Conservation (phyloP, 2,113 vertebrate species). For the Mesoclemmys tuberculata region DNA sequence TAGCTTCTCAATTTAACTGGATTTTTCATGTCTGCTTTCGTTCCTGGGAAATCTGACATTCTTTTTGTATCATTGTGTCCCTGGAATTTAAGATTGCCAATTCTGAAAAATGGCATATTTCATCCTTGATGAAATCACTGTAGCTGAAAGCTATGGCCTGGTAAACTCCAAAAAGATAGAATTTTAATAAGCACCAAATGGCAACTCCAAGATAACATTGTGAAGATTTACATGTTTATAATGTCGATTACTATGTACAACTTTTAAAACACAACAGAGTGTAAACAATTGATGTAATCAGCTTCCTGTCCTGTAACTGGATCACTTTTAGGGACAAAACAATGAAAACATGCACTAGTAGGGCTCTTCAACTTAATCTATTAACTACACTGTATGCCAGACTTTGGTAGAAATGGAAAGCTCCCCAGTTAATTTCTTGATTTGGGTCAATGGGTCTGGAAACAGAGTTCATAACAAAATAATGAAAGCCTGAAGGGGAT, state of each 20-base stretch:
- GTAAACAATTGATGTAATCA: conserved; percentile 63
- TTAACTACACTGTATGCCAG: conserved; percentile 47
- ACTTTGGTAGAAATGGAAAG: conserved; percentile 32
- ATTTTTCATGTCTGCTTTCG: conserved; percentile 33
- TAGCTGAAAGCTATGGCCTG: conserved; percentile 47
- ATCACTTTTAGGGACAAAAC: conserved; percentile 39
- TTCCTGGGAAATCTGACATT: conserved; percentile 36
- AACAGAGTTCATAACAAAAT: conserved; percentile 62
- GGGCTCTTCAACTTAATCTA: conserved; percentile 54
- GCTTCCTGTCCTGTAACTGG: conserved; percentile 45
- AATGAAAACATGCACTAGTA: conserved; percentile 49
- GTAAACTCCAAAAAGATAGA: conserved; percentile 54
- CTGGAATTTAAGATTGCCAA: conserved; percentile 63
- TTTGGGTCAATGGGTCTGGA: conserved; percentile 62
- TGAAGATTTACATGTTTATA: conserved; percentile 68
- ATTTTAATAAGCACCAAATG: conserved; percentile 58
- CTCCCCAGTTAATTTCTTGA: conserved; percentile 59
- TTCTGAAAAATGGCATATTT: conserved; percentile 60
- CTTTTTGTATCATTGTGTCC: conserved; percentile 20
- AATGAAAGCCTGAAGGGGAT: conserved; percentile 37
- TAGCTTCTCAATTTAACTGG: conserved; percentile 25
- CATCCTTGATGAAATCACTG: conserved; percentile 62
- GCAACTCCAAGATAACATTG: conserved; percentile 19
- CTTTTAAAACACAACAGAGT: conserved; percentile 57
- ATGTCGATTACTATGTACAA: conserved; percentile 33